Evolutionary conservation across 2,888 invertebrate genomes (phyloP), one percentile per base, ranked within the genome.

Genomic region (Phalera bucephala): DNA sequence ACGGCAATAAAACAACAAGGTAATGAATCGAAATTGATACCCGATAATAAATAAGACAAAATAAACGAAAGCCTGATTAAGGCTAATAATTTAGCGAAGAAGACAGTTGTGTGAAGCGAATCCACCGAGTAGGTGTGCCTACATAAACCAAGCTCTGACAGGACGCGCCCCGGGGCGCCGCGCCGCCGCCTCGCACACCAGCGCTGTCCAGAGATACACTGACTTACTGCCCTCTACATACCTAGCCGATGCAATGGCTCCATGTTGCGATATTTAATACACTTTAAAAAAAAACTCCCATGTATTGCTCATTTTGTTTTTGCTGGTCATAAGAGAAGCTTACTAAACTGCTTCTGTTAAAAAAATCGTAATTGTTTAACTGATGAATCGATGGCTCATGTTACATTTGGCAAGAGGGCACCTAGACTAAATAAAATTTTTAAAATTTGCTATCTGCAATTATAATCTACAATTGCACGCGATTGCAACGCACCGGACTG

Each of bases 101-200:
- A 56, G 72, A 72, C 66, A 67, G 58, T 66, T 58, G 59, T 55
- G 60, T 62, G 62, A 76, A 77, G 68, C 65, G 64, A 72, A 72
- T 72, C 65, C 68, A 64, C 62, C 40, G 50, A 66, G 63, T 65
- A 69, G 66, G 65, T 64, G 66, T 68, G 63, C 57, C 64, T 65
- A 50, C 68, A 78, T 80, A 80, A 82, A 82, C 64, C 59, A 75
- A 41, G 43, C 43, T 56, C 51, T 56, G 77, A 76, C 74, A 72
- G 47, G 57, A 56, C 79, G 71, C 81, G 68, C 80, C 84, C 80
- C 59, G 73, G 62, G 64, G 83, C 65, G 75, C 39, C 45, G 45
- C 25, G 25, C 26, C 2, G 13, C 12, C 9, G 14, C 12, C 7
- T 6, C 25, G 8, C 14, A n/a, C n/a, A n/a, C n/a, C n/a, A 31